A percentile compares a stretch with the other conserved stretches of the same genome.
Evolutionary conservation across 2,797 vertebrate species (phyloP).

Genomic region (Thalassophryne amazonica): DNA sequence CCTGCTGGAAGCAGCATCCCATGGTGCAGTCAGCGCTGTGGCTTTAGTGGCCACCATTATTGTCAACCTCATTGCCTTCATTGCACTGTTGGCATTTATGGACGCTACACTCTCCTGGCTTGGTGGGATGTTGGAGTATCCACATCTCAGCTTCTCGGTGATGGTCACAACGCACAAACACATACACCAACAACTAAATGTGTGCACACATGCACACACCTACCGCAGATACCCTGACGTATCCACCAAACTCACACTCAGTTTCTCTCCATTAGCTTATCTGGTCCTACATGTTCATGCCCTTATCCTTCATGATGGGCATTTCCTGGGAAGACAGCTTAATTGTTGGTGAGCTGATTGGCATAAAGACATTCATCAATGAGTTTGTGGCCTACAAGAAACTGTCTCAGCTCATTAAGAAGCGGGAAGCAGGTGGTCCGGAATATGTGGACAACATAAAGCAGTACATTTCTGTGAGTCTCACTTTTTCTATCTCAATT

Average conservation of each 20-base stretch:
- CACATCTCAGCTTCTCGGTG: conserved; percentile 87
- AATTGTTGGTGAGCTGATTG: conserved; percentile 84
- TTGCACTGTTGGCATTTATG: conserved; percentile 81
- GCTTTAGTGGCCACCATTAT: conserved; percentile 77
- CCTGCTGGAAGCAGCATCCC: conserved; percentile 82
- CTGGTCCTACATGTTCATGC: conserved; percentile 89
- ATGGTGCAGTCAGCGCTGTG: conserved; percentile 80
- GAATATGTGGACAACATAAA: conserved; percentile 81
- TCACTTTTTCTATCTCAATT: background rate
- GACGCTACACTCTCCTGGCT: conserved; percentile 84
- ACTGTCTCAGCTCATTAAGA: conserved; percentile 78
- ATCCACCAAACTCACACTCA: background rate
- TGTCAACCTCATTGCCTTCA: conserved; percentile 81
- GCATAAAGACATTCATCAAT: conserved; percentile 88
- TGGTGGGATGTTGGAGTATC: conserved; percentile 83
- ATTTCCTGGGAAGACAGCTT: conserved; percentile 90
- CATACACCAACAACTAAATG: background rate
- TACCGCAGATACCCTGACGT: too few species aligned
- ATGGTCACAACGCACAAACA: background rate
- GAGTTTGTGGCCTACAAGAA: conserved; percentile 88
- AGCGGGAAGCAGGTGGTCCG: conserved; percentile 73
- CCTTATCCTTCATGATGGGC: conserved; percentile 88
- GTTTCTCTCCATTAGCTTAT: conserved; percentile 73
- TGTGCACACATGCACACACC: background rate
- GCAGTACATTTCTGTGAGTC: conserved; percentile 82